phyloP scores from a whole-genome alignment of 1,140 invertebrate genomes.

The Drosophila guanche region DNA sequence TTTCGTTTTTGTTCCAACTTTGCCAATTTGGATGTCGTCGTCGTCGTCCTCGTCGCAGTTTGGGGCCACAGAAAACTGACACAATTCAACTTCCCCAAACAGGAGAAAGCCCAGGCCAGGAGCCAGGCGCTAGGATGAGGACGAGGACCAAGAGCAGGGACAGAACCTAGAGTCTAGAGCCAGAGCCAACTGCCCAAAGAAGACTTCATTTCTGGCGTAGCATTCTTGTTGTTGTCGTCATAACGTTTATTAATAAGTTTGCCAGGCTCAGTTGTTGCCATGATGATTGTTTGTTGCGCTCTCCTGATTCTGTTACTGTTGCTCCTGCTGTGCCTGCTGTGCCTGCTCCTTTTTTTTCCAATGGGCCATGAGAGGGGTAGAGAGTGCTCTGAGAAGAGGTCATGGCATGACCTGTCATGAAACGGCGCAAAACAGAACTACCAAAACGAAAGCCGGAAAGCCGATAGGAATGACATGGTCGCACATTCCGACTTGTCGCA shows the following conservation, averaged over 20 bases:
- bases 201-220: constrained; percentile 41
- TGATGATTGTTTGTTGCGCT: constrained; percentile 46
- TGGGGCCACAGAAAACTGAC: constrained; percentile 29
- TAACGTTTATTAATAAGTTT: constrained; percentile 80
- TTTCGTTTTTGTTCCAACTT: constrained; percentile 71
- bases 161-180: constrained; percentile 9
- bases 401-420: constrained; percentile 70
- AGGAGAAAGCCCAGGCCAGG: background rate
- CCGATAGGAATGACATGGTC: too few relatives aligned
- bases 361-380: constrained; percentile 1
- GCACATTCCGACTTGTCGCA: too few relatives aligned
- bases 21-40: constrained; percentile 74
- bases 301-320: constrained; percentile 41
- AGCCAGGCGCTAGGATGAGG: background rate
- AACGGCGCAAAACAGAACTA: constrained; percentile 30
- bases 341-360: constrained; percentile 27
- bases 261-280: constrained; percentile 41
- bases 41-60: constrained; percentile 2
- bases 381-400: background rate
- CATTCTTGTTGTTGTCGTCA: constrained; percentile 63
- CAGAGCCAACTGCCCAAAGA: constrained; percentile 15
- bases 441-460: constrained; percentile 1
- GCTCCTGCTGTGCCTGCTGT: constrained; percentile 60
- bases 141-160: too few relatives aligned
- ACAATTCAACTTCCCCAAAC: constrained; percentile 21